These are phyloP conservation scores for Scomber colias DNA, from an alignment of 2,113 vertebrate genomes.

Conservation along the genomic window DNA sequence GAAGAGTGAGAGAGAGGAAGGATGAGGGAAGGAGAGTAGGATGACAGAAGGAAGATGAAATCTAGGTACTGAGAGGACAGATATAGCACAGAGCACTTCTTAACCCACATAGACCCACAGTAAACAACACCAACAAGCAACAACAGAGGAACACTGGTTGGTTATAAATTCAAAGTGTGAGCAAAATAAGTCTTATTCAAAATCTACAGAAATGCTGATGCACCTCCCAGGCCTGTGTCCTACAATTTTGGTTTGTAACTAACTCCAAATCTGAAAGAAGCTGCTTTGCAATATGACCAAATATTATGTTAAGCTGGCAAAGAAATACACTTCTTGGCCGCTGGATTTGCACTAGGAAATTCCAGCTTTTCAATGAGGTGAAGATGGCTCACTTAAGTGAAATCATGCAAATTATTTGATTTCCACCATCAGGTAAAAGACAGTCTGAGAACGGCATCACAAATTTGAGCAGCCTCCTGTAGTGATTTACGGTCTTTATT, in stretches of 20 bases:
- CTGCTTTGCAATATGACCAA: background rate
- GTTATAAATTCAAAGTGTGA: background rate
- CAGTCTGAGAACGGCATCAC: background rate
- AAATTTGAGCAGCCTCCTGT: background rate
- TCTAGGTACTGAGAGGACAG: slow-evolving; percentile 48
- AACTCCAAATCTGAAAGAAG: background rate
- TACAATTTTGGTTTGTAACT: background rate
- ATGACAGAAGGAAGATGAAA: slow-evolving; percentile 47
- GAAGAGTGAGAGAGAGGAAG: slow-evolving; percentile 2
- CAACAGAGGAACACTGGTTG: background rate
- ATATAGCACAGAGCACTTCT: slow-evolving; percentile 71
- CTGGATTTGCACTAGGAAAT: background rate
- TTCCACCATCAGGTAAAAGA: background rate
- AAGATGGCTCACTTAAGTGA: background rate
- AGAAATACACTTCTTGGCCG: background rate
- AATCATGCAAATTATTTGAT: background rate
- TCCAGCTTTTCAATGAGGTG: background rate
- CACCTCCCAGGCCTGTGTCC: background rate
- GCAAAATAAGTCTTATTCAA: background rate
- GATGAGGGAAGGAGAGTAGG: slow-evolving; percentile 29
- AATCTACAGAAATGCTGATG: background rate
- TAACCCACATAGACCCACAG: slow-evolving; percentile 63
- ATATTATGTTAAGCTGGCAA: background rate
- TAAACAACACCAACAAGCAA: slow-evolving; percentile 57
- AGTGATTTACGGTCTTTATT: background rate